Evolutionary conservation across 2,797 vertebrate genomes (phyloP), one percentile per base, ranked within the genome.

Genomic region (Ammospiza maritima): DNA sequence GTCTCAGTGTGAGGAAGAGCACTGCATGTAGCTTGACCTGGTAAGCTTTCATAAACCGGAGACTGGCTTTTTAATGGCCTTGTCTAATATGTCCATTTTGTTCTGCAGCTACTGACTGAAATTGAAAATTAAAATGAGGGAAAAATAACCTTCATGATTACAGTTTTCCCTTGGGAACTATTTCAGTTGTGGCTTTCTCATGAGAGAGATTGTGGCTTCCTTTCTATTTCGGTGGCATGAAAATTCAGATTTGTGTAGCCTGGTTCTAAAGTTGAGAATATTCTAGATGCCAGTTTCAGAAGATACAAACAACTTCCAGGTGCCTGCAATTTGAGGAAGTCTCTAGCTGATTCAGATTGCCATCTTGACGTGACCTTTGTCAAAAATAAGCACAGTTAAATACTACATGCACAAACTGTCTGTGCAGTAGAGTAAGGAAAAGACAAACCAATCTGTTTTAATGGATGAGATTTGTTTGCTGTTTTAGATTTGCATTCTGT

Each of bases 51-150:
- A 9, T 77, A 40, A 92, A 93, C 61, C 47, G 16, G 67, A 91
- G 38, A 25, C 53, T 80, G 38, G 27, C 30, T 93, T 95, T 92
- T 78, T 90, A 93, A 84, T 91, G 80, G 82, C 64, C 70, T 85
- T 64, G 48, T 91, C 71, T 96, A 90, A 82, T 60, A 51, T 96
- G 85, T 75, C 93, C 70, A 80, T 96, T 96, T 92, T 94, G 62
- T 96, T 93, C 71, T 85, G 60, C 67, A 86, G 58, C 79, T 93
- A 34, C 80, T 58, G 53, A 77, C 89, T 95, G 90, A 91, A 94
- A 73, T 82, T 91, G 77, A 87, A 91, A 96, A 96, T 96, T 94
- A 95, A 93, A 95, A 91, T 93, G 85, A 94, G 50, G 44, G 54
- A 62, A 77, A 54, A 95, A 76, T 62, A 71, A 65, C 85, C 89